These are phyloP conservation scores for Phortica variegata DNA, from an alignment of 1,140 invertebrate genomes.

Conservation along the genomic window DNA sequence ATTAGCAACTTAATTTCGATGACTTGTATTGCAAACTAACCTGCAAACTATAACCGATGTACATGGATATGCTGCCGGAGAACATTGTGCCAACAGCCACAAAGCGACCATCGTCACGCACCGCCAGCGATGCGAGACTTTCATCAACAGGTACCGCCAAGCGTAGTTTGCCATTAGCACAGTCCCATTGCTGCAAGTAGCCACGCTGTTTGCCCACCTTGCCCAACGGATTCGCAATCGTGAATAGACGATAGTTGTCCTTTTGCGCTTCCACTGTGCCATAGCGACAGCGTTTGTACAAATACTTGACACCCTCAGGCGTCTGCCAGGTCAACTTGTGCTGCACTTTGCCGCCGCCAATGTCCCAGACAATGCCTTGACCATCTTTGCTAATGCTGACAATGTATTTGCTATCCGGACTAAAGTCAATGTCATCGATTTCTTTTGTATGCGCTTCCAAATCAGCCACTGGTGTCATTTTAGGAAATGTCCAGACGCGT, in stretches of 20 bases:
- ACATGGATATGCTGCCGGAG: constrained; percentile 85
- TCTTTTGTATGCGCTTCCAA: constrained; percentile 76
- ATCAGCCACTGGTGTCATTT: constrained; percentile 68
- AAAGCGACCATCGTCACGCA: constrained; percentile 88
- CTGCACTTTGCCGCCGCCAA: constrained; percentile 56
- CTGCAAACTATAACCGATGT: constrained; percentile 89
- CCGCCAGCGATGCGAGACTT: constrained; percentile 80
- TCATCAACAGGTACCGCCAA: constrained; percentile 67
- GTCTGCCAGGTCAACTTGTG: constrained; percentile 70
- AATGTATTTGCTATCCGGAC: constrained; percentile 71
- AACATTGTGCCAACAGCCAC: constrained; percentile 91
- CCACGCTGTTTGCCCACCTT: constrained; percentile 70
- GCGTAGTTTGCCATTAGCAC: constrained; percentile 60
- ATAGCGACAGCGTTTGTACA: constrained; percentile 81
- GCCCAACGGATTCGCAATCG: constrained; percentile 75
- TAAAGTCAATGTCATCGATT: constrained; percentile 91
- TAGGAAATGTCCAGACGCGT: constrained; percentile 86
- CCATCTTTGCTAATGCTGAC: constrained; percentile 88
- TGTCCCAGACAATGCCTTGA: constrained; percentile 77
- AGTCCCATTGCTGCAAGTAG: constrained; percentile 73
- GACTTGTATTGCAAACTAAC: constrained; percentile 57
- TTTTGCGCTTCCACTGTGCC: constrained; percentile 68
- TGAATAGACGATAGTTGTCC: constrained; percentile 72
- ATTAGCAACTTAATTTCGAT: background rate
- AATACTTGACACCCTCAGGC: constrained; percentile 72